phyloP scores from a whole-genome alignment of 2,113 vertebrate species.

The Tursiops truncatus region DNA sequence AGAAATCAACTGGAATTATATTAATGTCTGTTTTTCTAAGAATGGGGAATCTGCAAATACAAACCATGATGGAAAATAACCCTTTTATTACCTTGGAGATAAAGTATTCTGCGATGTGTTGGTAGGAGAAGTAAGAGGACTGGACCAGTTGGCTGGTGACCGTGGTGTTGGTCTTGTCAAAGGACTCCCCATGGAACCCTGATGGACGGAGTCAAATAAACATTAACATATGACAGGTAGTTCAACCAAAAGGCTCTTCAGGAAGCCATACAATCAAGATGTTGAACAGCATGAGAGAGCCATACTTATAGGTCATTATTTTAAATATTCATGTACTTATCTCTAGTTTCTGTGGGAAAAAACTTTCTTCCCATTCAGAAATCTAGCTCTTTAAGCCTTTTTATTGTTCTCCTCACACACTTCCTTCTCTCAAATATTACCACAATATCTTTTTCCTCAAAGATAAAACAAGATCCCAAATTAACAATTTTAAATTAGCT shows the following conservation, averaged over 20 bases:
- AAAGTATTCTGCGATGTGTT: conserved; percentile 95
- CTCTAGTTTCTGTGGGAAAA: neutral
- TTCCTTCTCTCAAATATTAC: neutral
- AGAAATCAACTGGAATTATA: conserved; percentile 11
- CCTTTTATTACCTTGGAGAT: conserved; percentile 91
- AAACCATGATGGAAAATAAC: conserved; percentile 13
- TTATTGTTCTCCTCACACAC: neutral
- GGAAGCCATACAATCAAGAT: neutral
- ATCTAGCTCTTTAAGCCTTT: neutral
- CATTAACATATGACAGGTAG: neutral
- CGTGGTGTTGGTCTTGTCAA: conserved; percentile 92
- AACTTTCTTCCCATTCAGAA: neutral
- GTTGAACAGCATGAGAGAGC: neutral
- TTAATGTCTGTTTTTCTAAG: neutral
- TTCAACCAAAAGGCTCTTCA: neutral
- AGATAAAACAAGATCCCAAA: conserved; percentile 12
- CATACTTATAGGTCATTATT: neutral
- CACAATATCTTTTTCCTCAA: neutral
- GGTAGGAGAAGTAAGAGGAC: conserved; percentile 96
- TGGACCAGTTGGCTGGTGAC: conserved; percentile 95
- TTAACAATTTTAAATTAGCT: conserved; percentile 38
- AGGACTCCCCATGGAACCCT: conserved; percentile 94
- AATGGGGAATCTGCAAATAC: neutral
- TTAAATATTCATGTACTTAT: neutral
- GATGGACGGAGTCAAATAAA: conserved; percentile 26